Percentiles rank a stretch among this genome's conserved stretches.
phyloP scores from a whole-genome alignment of 2,888 invertebrate species.

The Rhyacophila evoluta region DNA sequence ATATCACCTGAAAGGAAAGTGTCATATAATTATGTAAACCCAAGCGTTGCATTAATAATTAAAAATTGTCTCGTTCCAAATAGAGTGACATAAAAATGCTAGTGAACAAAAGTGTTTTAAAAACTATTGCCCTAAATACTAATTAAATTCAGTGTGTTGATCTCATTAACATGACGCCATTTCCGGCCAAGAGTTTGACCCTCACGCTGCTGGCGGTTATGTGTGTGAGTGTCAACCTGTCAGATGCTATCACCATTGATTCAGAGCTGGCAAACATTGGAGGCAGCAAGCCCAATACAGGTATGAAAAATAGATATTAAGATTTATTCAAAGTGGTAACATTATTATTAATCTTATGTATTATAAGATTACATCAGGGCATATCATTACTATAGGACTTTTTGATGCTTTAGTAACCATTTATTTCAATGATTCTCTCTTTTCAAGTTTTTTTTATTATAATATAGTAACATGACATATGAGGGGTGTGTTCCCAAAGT shows the following conservation, averaged over 20 bases:
- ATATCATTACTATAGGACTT: too few species aligned
- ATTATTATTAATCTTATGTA: too few species aligned
- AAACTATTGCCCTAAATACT: neutral
- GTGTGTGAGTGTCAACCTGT: neutral
- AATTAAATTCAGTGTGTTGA: constrained; percentile 8
- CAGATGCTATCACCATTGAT: constrained; percentile 32
- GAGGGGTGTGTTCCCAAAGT: too few species aligned
- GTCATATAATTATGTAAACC: too few species aligned
- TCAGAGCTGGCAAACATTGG: constrained; percentile 28
- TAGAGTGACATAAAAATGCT: constrained; percentile 8
- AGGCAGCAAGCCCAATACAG: constrained; percentile 18
- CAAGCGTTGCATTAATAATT: neutral
- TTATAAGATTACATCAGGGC: too few species aligned
- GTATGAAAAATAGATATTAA: neutral
- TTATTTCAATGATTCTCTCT: too few species aligned
- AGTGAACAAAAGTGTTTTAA: neutral
- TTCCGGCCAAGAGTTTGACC: constrained; percentile 4
- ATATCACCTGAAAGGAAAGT: too few species aligned
- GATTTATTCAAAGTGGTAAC: too few species aligned
- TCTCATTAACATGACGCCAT: neutral
- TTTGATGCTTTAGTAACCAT: too few species aligned
- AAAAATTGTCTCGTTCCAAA: neutral
- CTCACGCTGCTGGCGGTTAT: neutral
- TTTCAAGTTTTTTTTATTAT: too few species aligned
- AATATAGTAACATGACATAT: too few species aligned